Evolutionary conservation across 2,113 vertebrate species (phyloP).

Genomic region (Triplophysa dalaica): DNA sequence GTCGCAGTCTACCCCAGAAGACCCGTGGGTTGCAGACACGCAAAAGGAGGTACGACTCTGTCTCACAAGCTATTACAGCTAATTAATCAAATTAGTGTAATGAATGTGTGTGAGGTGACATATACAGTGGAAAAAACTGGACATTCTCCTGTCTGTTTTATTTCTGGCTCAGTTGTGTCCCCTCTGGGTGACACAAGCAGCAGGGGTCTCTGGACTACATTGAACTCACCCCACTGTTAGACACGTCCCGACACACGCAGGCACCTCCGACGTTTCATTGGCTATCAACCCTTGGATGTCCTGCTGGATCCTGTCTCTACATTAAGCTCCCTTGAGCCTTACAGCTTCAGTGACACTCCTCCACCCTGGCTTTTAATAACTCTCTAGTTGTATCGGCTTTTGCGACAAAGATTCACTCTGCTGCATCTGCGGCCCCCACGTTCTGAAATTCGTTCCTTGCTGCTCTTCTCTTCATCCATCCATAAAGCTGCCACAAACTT

Average conservation of each 20-base stretch:
- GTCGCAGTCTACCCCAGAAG: conserved; percentile 55
- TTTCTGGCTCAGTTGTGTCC: conserved; percentile 63
- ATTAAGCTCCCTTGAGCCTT: conserved; percentile 35
- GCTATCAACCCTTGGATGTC: conserved; percentile 46
- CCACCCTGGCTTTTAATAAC: conserved; percentile 32
- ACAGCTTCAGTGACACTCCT: conserved; percentile 22
- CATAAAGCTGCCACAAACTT: neutral
- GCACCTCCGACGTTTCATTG: conserved; percentile 54
- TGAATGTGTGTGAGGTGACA: conserved; percentile 57
- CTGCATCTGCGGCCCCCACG: neutral
- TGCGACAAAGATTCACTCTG: neutral
- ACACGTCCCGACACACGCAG: conserved; percentile 56
- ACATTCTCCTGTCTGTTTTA: conserved; percentile 59
- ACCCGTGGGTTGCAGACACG: conserved; percentile 43
- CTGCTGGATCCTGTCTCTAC: conserved; percentile 46
- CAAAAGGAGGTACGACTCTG: conserved; percentile 34
- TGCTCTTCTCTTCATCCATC: neutral
- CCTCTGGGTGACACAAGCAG: conserved; percentile 64
- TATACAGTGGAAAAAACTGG: conserved; percentile 36
- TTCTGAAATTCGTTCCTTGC: neutral
- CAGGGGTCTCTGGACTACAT: conserved; percentile 49
- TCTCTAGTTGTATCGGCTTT: conserved; percentile 27
- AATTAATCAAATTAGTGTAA: conserved; percentile 72
- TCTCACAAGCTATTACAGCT: conserved; percentile 57
- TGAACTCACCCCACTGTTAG: conserved; percentile 36